Base-by-base conservation (phyloP, 2,797 vertebrate species). In the Nyctalus aviator region DNA sequence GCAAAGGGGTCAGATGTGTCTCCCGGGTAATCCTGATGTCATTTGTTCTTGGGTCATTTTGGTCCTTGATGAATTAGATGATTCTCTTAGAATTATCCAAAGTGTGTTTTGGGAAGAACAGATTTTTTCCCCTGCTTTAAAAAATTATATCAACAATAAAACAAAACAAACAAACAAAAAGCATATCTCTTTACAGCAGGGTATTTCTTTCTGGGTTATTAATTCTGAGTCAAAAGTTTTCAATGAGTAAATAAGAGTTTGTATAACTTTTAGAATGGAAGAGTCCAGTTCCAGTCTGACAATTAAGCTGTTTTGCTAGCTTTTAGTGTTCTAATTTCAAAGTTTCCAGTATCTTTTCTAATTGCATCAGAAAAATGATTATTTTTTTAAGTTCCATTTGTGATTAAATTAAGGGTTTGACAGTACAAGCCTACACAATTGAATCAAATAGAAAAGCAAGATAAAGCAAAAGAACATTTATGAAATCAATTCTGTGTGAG, bases 361-460 rank as follows among this genome's bases (percentile, higher is more conserved):
- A 37, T 32, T 5, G 66, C 76, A 41, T 89, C 66, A 95, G 81
- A 81, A 9, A 89, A 95, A 12, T 90, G 50, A 69, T 62, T 85
- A 88, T 93, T 97, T 95, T 94, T 94, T 94, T 93, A 96, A 96
- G 41, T 92, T 97, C 79, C 85, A 12, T 90, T 90, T 97, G 66
- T 95, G 93, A 95, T 88, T 97, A 94, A 94, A 84, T 93, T 83
- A 78, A 95, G 15, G 53, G 0, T 92, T 97, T 84, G 69, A 2
- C 37, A 96, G 15, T 88, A 46, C 90, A 30, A 48, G 81, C 57
- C 96, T 77, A 95, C 66, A 83, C 57, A 81, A 96, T 93, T 88
- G 50, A 95, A 93, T 96, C 79, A 94, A 95, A 90, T 97, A 96
- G 92, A 92, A 97, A 95, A 95, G 50, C 50, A 85, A 48, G 12